Evolutionary conservation across 2,113 vertebrate genomes (phyloP).

Genomic region (Glaucidium brasilianum): DNA sequence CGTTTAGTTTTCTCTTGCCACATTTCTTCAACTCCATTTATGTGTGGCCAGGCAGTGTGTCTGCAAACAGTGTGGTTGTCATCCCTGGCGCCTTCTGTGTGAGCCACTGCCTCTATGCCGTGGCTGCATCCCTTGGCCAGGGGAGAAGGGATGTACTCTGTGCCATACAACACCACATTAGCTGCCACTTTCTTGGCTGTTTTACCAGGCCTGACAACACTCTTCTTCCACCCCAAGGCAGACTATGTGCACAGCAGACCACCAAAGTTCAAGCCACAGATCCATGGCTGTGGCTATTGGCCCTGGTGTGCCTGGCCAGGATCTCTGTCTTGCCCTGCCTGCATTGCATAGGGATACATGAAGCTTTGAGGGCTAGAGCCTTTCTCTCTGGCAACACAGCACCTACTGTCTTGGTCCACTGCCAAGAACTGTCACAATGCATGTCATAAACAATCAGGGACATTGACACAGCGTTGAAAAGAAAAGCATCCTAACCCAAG

Average conservation of each 20-base stretch:
- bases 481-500: not conserved
- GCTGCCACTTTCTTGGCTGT: not conserved
- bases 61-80: not conserved
- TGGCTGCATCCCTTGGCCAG: not conserved
- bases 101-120: not conserved
- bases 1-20: not conserved
- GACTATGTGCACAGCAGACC: not conserved
- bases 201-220: not conserved
- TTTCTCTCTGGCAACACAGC: not conserved
- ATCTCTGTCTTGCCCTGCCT: not conserved
- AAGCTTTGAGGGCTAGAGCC: not conserved
- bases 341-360: not conserved
- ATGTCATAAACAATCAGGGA: not conserved
- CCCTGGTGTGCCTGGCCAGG: not conserved
- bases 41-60: rapidly evolving
- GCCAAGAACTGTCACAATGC: not conserved
- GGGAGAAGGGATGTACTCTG: not conserved
- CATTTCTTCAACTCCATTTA: not conserved
- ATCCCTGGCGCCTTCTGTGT: not conserved
- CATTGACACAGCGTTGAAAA: not conserved
- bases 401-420: not conserved
- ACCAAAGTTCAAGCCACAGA: not conserved
- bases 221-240: not conserved
- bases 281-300: not conserved
- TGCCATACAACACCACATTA: not conserved